phyloP scores from a whole-genome alignment of 2,888 invertebrate species.

The Leucozona laternaria region DNA sequence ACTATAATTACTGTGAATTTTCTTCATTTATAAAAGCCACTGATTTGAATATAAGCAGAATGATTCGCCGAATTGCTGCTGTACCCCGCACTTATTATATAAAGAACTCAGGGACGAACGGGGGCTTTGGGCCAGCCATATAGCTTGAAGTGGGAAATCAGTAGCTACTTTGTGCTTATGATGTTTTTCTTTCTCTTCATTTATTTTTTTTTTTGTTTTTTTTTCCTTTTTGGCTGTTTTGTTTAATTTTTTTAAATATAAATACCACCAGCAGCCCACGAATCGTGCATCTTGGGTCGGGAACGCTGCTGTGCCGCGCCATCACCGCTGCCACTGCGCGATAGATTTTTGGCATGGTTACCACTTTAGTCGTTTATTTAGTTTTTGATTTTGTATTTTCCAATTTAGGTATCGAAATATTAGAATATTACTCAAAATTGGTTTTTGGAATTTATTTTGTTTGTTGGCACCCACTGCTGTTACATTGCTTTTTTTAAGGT shows the following conservation, averaged over 20 bases:
- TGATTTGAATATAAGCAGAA: constrained; percentile 75
- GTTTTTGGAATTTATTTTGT: too few relatives aligned
- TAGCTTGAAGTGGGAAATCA: constrained; percentile 62
- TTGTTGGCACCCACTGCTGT: too few relatives aligned
- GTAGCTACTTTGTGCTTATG: constrained; percentile 66
- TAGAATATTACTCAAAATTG: too few relatives aligned
- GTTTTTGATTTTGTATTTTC: too few relatives aligned
- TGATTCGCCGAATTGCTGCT: constrained; percentile 64
- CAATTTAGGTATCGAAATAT: too few relatives aligned
- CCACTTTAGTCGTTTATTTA: background rate
- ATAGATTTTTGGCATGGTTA: constrained; percentile 42
- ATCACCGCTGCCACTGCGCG: background rate
- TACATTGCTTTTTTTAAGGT: too few relatives aligned
- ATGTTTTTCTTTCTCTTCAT: constrained; percentile 57
- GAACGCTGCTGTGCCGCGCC: background rate
- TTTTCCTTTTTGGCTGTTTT: too few relatives aligned
- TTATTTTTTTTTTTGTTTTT: background rate
- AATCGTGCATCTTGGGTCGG: constrained; percentile 65
- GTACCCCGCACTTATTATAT: constrained; percentile 9
- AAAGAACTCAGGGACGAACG: background rate
- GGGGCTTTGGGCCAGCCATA: constrained; percentile 30
- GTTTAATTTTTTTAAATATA: constrained; percentile 51
- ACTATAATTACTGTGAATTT: constrained; percentile 81
- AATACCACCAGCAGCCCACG: constrained; percentile 60
- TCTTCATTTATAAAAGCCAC: constrained; percentile 77